phyloP scores from a whole-genome alignment of 1,140 invertebrate genomes.

The Ceratosolen fusciceps region DNA sequence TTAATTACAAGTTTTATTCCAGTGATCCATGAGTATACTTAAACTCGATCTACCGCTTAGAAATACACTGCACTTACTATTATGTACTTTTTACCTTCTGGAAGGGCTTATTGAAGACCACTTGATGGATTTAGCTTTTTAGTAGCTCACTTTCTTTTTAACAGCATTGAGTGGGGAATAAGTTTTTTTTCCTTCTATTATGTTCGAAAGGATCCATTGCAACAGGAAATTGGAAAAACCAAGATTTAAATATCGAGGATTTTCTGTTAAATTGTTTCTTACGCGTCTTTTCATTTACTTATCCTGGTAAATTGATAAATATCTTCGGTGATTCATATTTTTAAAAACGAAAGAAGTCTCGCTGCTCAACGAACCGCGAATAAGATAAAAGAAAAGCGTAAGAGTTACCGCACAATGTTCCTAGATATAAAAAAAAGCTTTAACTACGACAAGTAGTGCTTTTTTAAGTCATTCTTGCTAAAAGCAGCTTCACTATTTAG shows the following conservation, averaged over 20 bases:
- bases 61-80: not conserved
- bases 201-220: not conserved
- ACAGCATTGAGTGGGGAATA: not conserved
- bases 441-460: not conserved
- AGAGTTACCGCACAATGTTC: not conserved
- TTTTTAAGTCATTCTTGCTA: not conserved
- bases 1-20: not conserved
- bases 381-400: not conserved
- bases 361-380: too few species aligned
- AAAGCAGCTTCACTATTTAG: not conserved
- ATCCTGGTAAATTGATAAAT: not conserved
- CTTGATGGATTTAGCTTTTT: constrained; percentile 18
- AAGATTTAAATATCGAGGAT: not conserved
- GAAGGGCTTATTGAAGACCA: not conserved
- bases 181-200: not conserved
- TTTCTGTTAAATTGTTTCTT: not conserved
- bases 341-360: not conserved
- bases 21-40: not conserved
- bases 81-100: constrained; percentile 1
- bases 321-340: too few species aligned
- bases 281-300: not conserved
- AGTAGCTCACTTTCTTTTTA: not conserved
- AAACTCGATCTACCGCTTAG: not conserved
- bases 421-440: not conserved
- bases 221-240: not conserved